Evolutionary conservation across 2,888 invertebrate species (phyloP), one percentile per base, ranked within the genome.

Genomic region (Cheilosia grossa): DNA sequence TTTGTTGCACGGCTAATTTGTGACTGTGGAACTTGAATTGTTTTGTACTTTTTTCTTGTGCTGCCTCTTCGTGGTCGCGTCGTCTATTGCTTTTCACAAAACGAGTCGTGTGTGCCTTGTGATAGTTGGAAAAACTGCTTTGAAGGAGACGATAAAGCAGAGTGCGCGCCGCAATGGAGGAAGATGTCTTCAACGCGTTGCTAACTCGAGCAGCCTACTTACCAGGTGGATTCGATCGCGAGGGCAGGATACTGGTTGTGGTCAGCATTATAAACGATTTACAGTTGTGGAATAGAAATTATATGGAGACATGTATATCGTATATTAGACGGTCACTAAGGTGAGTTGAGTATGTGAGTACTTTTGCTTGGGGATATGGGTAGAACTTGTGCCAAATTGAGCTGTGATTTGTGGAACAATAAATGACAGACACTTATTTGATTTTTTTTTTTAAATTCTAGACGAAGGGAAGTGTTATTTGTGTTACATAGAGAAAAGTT

Each of bases 161-260:
- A 72, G 47, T 59, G 30, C 40, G 64, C 59, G 30, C 37, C 47
- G 77, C 24, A 64, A 94, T 94, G 93, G 94, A 94, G 88, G 92
- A 92, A 89, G 93, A 93, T 88, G 93, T 94, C 87, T 91, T 94
- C 90, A 93, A 93, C 88, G 93, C 93, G 82, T 92, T 95, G 88
- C 93, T 94, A 91, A 93, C 93, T 87, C 93, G 93, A 88, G 91
- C 93, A 87, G 94, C 94, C 75, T 93, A 93, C 89, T 91, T 95
- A 87, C 94, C 95, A 77, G 95, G 95, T 87, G 94, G 95, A 87
- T 93, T 94, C 86, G 95, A 95, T 92, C 93, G 93, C 80, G 94
- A 94, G 87, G 94, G 94, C 69, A 93, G 94, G 83, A 94, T 95
- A 67, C 91, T 95, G 88, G 92, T 95, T 87, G 91, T 95, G 87